Evolutionary conservation across 2,888 invertebrate species (phyloP).

Genomic region (Rhagium mordax): DNA sequence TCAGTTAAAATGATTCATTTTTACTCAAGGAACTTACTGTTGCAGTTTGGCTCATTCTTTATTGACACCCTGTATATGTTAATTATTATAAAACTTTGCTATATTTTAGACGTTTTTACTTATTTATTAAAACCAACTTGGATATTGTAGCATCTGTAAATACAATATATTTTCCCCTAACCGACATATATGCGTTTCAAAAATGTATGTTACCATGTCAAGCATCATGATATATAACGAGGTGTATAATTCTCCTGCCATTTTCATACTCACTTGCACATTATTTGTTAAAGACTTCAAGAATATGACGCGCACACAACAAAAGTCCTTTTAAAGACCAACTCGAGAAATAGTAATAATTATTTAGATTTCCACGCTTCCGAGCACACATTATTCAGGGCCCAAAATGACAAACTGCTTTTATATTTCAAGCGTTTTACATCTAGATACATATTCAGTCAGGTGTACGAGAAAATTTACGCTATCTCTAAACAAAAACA

Average conservation of each 20-base stretch:
- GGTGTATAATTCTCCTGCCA: not conserved
- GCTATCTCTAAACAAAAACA: slow-evolving; percentile 13
- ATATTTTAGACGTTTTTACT: too few relatives aligned
- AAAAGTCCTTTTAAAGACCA: slow-evolving; percentile 32
- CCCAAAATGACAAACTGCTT: slow-evolving; percentile 45
- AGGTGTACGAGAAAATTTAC: slow-evolving; percentile 32
- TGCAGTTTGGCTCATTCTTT: too few relatives aligned
- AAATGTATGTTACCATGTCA: not conserved
- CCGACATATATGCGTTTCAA: too few relatives aligned
- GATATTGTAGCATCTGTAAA: too few relatives aligned
- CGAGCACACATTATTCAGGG: slow-evolving; percentile 44
- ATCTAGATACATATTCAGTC: slow-evolving; percentile 26
- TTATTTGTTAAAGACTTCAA: slow-evolving; percentile 30
- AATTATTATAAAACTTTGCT: too few relatives aligned
- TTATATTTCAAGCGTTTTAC: slow-evolving; percentile 42
- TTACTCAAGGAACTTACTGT: too few relatives aligned
- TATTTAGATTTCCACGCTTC: slow-evolving; percentile 50
- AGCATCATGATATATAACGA: not conserved
- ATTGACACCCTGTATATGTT: too few relatives aligned
- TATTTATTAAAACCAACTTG: too few relatives aligned
- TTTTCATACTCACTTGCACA: slow-evolving; percentile 29
- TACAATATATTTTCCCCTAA: too few relatives aligned
- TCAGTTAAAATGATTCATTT: too few relatives aligned
- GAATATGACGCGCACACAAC: not conserved
- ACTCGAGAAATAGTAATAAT: slow-evolving; percentile 44